Evolutionary conservation across 2,888 invertebrate species (phyloP), one percentile per base, ranked within the genome.

Genomic region (Ochropacha duplaris): DNA sequence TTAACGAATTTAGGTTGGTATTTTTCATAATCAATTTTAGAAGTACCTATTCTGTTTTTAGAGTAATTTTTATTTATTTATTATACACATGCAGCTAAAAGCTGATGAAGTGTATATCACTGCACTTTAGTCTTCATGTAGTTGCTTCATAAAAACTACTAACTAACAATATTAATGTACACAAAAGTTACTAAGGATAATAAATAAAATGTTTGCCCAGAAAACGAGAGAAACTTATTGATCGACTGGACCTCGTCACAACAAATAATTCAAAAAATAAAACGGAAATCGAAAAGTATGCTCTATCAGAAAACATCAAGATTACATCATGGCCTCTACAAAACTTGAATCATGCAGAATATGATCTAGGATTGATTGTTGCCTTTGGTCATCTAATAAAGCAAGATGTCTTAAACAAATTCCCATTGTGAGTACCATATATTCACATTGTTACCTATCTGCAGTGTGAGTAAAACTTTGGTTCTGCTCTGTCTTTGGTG

Each of bases 381-480:
- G 98, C 99, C 0, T 99, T 99, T 93, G 99, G 99, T 0, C 96
- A 98, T 79, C 91, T 99, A 61, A 97, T 99, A 74, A 98, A 98
- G 44, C 89, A 94, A 65, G 81, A 93, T 56, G 83, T 98, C 0
- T 96, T 99, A 31, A 87, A 94, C 9, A 93, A 94, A 59, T 98
- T 98, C 88, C 96, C 96, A 58, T 85, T 96, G 98, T 98, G 94
- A 94, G 96, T 94, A 71, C 24, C 24, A n/a, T 24, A 24, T 1
- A 50, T 19, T 44, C 5, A 31, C 11, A 28, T 28, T 9, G 28
- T 9, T 9, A 31, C 24, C 24, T n/a, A n/a, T n/a, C n/a, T n/a
- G n/a, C n/a, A n/a, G n/a, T n/a, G n/a, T n/a, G n/a, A n/a, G n/a
- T n/a, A n/a, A n/a, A n/a, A n/a, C n/a, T n/a, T n/a, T n/a, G n/a